Conservation (phyloP, 2,888 invertebrate species). For the Apodemia hepburni region DNA sequence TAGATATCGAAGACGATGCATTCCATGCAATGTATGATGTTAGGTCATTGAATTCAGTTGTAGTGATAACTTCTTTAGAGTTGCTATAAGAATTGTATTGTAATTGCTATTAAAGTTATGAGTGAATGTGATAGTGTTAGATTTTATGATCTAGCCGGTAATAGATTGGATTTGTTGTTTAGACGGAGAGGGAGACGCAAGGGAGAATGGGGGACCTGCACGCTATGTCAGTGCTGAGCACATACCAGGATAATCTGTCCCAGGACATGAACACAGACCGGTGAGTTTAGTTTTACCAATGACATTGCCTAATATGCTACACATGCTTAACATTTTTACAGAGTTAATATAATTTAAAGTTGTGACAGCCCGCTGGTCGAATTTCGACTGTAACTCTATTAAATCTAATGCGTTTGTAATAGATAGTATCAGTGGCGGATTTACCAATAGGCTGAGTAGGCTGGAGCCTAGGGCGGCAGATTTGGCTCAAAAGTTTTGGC, state of each 20-base stretch:
- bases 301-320: constrained; percentile 21
- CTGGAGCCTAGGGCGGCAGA: too few species aligned
- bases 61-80: constrained; percentile 6
- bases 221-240: constrained; percentile 82
- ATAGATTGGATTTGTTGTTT: constrained; percentile 39
- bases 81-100: neutral
- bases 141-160: neutral
- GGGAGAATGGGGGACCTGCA: constrained; percentile 68
- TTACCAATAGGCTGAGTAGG: too few species aligned
- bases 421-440: too few species aligned
- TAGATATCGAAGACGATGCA: constrained; percentile 28
- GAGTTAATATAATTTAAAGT: too few species aligned
- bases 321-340: too few species aligned
- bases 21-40: constrained; percentile 30
- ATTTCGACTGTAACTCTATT: too few species aligned
- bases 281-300: constrained; percentile 54
- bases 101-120: neutral
- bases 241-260: constrained; percentile 79
- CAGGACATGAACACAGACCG: constrained; percentile 81
- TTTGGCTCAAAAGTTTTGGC: too few species aligned
- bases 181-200: constrained; percentile 64
- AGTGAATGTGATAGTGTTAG: constrained; percentile 28
- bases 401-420: too few species aligned
- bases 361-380: too few species aligned
- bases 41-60: constrained; percentile 19